These are phyloP conservation scores for Triplophysa tibetana DNA, from an alignment of 2,113 vertebrate species.

Conservation along the genomic window DNA sequence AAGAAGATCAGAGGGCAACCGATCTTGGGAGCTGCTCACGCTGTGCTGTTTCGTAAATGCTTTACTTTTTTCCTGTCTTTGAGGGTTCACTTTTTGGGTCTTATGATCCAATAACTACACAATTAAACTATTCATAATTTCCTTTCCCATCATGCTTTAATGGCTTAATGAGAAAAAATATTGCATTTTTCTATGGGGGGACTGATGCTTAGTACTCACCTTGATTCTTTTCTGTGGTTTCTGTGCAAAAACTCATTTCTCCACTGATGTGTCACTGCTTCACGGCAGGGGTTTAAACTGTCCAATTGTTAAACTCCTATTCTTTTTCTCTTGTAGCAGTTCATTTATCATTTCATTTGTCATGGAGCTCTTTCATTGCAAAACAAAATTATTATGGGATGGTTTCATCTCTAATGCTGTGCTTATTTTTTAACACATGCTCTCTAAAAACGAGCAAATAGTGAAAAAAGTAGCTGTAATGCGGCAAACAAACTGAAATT, in stretches of 20 bases:
- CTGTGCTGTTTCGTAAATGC: background rate
- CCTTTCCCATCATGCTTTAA: background rate
- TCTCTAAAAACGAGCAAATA: no score
- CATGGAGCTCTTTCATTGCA: background rate
- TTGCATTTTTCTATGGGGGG: background rate
- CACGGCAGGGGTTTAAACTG: constrained; percentile 14
- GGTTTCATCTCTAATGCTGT: background rate
- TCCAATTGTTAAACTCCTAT: background rate
- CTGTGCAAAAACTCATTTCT: background rate
- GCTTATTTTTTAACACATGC: no score
- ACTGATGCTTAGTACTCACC: background rate
- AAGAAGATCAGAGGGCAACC: constrained; percentile 10
- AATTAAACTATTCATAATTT: constrained; percentile 22
- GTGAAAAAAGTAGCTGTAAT: background rate
- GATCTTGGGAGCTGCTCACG: background rate
- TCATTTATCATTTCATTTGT: background rate
- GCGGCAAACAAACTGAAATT: background rate
- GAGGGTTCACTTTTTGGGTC: background rate
- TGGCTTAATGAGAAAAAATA: constrained; percentile 6
- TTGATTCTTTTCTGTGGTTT: background rate
- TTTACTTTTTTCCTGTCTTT: constrained; percentile 23
- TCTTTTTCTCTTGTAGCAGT: constrained; percentile 20
- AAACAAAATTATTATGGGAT: background rate
- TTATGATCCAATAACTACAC: constrained; percentile 16
- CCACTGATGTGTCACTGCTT: constrained; percentile 22